These are phyloP conservation scores for Gorsachius magnificus DNA, from an alignment of 2,797 vertebrate species.

Conservation along the genomic window DNA sequence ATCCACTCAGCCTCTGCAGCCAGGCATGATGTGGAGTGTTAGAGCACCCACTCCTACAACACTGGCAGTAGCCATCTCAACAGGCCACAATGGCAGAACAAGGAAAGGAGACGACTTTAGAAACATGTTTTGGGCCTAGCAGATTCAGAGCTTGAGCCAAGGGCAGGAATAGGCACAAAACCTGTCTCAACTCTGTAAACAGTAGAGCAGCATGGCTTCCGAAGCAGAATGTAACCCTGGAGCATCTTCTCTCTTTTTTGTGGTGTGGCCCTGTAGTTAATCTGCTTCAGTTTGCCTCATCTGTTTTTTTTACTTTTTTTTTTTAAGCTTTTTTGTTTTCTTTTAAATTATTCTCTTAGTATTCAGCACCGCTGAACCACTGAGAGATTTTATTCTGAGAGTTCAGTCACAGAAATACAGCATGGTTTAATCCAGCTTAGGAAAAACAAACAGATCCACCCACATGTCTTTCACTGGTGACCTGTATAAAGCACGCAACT, in stretches of 20 bases:
- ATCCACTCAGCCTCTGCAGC: neutral
- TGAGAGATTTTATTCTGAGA: neutral
- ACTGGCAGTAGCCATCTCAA: neutral
- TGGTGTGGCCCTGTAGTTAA: neutral
- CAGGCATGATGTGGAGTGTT: rapidly evolving
- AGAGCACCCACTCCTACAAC: neutral
- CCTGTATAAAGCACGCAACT: neutral
- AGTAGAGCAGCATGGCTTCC: neutral
- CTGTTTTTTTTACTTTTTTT: neutral
- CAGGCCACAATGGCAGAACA: neutral
- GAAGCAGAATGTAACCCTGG: neutral
- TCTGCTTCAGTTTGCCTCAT: neutral
- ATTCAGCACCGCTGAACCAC: neutral
- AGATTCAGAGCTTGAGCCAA: neutral
- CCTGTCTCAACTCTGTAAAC: neutral
- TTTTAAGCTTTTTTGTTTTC: neutral
- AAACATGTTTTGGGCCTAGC: neutral
- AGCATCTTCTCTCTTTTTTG: neutral
- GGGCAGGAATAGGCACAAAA: neutral
- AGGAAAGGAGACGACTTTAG: neutral
- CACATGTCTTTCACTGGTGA: neutral
- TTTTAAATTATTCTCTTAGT: neutral
- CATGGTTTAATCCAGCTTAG: neutral
- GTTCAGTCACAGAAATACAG: neutral
- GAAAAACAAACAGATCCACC: constrained; percentile 44